Evolutionary conservation across 2,797 vertebrate genomes (phyloP).

Genomic region (Pangasius krempfi): DNA sequence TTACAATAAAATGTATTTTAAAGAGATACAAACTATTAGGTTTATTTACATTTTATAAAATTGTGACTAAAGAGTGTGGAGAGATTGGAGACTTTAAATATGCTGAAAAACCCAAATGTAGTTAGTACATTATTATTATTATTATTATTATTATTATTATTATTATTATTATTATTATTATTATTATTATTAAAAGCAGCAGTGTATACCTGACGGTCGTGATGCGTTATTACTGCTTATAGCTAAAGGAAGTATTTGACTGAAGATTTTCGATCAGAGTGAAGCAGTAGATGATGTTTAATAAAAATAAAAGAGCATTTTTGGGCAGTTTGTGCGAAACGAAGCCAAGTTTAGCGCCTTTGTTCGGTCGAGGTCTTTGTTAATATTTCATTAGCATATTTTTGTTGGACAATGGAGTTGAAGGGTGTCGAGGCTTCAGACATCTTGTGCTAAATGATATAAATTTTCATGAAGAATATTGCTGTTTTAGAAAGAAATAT

Average conservation of each 20-base stretch:
- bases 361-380: slow-evolving; percentile 88
- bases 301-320: not conserved
- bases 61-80: not conserved
- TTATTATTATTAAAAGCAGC: not conserved
- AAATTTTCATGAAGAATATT: not conserved
- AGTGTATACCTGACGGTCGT: not conserved
- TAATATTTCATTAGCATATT: slow-evolving; percentile 93
- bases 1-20: not conserved
- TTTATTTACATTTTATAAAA: not conserved
- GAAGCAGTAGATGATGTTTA: not conserved
- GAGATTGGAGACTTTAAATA: not conserved
- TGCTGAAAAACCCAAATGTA: not conserved
- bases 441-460: slow-evolving; percentile 48
- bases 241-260: not conserved
- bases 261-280: not conserved
- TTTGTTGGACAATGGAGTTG: slow-evolving; percentile 79
- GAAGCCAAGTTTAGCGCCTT: slow-evolving; percentile 79
- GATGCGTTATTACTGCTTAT: not conserved
- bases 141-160: not conserved
- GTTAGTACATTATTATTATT: not conserved
- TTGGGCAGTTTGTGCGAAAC: slow-evolving; percentile 24
- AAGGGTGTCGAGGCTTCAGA: slow-evolving; percentile 45
- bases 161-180: not conserved
- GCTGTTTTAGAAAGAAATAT: not conserved
- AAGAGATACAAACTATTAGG: not conserved